These are phyloP conservation scores for Sinocyclocheilus anshuiensis DNA, from an alignment of 2,113 vertebrate species.

Conservation along the genomic window DNA sequence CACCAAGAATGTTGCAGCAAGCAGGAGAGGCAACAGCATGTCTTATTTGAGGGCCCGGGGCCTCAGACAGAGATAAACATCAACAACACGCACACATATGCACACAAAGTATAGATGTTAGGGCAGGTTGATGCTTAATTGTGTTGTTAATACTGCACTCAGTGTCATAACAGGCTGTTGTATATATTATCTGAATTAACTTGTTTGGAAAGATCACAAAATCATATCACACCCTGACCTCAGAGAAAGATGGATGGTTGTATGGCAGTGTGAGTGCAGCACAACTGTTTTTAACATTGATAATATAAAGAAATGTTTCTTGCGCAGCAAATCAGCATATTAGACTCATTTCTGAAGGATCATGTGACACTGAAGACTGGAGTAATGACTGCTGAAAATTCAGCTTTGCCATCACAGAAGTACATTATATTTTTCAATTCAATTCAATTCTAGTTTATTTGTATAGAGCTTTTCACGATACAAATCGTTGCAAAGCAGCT, in stretches of 20 bases:
- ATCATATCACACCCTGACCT: neutral
- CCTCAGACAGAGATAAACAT: constrained; percentile 43
- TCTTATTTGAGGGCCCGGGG: constrained; percentile 38
- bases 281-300: too few relatives aligned
- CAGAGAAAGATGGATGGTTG: neutral
- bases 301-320: too few relatives aligned
- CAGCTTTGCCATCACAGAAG: too few relatives aligned
- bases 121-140: constrained; percentile 12
- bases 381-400: too few relatives aligned
- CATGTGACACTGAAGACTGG: too few relatives aligned
- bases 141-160: neutral
- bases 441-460: too few relatives aligned
- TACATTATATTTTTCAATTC: too few relatives aligned
- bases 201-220: neutral
- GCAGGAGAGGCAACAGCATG: constrained; percentile 36
- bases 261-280: neutral
- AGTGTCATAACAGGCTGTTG: neutral
- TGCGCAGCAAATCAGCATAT: too few relatives aligned
- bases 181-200: neutral
- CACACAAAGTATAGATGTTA: neutral
- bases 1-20: constrained; percentile 40
- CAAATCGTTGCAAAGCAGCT: too few relatives aligned
- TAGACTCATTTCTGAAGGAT: too few relatives aligned
- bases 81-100: constrained; percentile 15
- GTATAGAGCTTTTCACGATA: too few relatives aligned